Evolutionary conservation across 2,113 vertebrate species (phyloP).

Genomic region (Coptodon bakossiorum): DNA sequence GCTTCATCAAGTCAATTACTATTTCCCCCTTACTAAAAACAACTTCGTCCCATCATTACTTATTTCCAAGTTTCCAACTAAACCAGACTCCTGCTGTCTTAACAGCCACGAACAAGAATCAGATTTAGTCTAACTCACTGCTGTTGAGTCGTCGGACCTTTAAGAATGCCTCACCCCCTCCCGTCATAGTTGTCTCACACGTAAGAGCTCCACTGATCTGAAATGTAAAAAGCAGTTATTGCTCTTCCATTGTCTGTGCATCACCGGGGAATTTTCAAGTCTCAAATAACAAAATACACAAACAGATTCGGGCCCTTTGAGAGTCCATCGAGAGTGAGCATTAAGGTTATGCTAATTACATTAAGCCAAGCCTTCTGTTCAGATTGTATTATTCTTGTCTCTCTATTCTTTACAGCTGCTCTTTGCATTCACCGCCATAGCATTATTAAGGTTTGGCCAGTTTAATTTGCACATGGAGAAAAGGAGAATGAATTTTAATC

Average conservation of each 20-base stretch:
- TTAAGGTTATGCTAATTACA: conserved; percentile 38
- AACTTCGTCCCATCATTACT: neutral
- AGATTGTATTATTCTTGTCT: conserved; percentile 30
- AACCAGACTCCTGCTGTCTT: neutral
- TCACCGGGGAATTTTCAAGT: conserved; percentile 38
- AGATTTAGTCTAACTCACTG: neutral
- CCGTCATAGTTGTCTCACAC: conserved; percentile 20
- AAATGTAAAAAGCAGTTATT: conserved; percentile 50
- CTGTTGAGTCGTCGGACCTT: neutral
- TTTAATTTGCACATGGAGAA: conserved; percentile 8
- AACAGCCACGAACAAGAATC: neutral
- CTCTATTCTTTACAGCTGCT: conserved; percentile 4
- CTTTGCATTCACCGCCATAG: neutral
- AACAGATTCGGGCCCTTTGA: conserved; percentile 22
- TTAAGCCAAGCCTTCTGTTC: conserved; percentile 25
- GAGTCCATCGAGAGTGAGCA: conserved; percentile 16
- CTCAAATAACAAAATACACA: conserved; percentile 49
- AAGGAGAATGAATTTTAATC: conserved; percentile 4
- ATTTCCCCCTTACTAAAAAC: neutral
- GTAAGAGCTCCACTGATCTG: conserved; percentile 55
- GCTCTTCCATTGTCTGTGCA: conserved; percentile 16
- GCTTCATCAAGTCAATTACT: neutral
- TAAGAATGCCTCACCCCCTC: neutral
- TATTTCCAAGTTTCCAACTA: neutral
- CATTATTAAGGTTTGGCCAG: conserved; percentile 1